These are phyloP conservation scores for Stenodera caucasica DNA, from an alignment of 2,888 invertebrate genomes.

Conservation along the genomic window DNA sequence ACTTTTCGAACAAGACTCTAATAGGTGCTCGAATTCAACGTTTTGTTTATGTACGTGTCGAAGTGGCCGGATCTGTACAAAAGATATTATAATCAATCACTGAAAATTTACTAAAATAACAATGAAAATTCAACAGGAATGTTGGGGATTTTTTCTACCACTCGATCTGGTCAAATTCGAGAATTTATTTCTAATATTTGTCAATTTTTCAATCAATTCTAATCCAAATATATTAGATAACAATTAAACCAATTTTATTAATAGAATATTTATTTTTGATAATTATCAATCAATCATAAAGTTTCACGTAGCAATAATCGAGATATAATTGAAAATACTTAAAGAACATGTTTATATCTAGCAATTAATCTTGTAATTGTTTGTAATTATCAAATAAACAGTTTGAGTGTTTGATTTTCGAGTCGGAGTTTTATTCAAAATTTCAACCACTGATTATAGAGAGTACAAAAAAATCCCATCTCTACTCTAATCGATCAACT, in stretches of 20 bases:
- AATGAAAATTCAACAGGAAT: no score
- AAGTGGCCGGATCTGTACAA: conserved; percentile 38
- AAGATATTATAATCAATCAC: not conserved
- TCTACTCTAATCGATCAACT: no score
- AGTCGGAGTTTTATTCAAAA: no score
- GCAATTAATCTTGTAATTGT: conserved; percentile 37
- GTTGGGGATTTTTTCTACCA: not conserved
- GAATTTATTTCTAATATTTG: not conserved
- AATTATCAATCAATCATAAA: conserved; percentile 10
- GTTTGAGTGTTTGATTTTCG: no score
- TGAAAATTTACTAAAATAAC: conserved; percentile 5
- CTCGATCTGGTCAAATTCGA: no score
- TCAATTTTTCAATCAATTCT: conserved; percentile 30
- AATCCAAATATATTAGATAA: conserved; percentile 21
- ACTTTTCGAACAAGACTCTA: conserved; percentile 35
- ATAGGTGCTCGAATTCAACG: conserved; percentile 36
- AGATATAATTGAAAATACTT: conserved; percentile 15
- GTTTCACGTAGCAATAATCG: conserved; percentile 9
- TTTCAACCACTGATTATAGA: no score
- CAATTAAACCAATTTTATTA: conserved; percentile 20
- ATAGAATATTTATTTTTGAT: conserved; percentile 17
- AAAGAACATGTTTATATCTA: conserved; percentile 20
- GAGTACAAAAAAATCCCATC: no score
- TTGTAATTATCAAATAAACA: conserved; percentile 34
- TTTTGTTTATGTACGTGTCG: conserved; percentile 44